A percentile compares a stretch with the other conserved stretches of the same genome.
Conservation (phyloP, 2,888 invertebrate genomes). For the Tetropium fuscum region DNA sequence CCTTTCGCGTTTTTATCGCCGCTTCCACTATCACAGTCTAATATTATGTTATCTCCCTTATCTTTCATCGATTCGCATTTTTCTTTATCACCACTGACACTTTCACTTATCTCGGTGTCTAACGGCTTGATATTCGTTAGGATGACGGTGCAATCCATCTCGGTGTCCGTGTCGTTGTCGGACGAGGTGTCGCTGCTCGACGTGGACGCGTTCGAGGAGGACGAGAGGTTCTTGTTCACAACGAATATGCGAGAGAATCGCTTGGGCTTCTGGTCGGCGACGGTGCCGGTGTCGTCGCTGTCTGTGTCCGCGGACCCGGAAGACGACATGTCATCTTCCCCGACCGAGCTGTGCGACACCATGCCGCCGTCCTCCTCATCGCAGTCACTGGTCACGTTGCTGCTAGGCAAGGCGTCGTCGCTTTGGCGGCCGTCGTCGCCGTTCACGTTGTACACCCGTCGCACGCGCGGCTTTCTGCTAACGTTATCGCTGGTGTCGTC, state of each 20-base stretch:
- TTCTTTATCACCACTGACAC: neutral
- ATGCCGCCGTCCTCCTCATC: conserved; percentile 57
- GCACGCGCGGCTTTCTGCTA: conserved; percentile 58
- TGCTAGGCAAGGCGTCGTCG: conserved; percentile 61
- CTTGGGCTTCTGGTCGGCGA: conserved; percentile 68
- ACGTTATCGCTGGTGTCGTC: conserved; percentile 64
- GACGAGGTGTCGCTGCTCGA: conserved; percentile 63
- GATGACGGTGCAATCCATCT: conserved; percentile 67
- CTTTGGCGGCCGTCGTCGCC: conserved; percentile 57
- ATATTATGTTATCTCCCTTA: conserved; percentile 25
- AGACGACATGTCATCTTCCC: conserved; percentile 60
- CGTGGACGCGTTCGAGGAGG: conserved; percentile 64
- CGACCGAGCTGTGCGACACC: conserved; percentile 65
- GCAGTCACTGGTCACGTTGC: conserved; percentile 59
- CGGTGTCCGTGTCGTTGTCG: conserved; percentile 67
- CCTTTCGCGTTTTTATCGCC: conserved; percentile 34
- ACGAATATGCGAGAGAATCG: conserved; percentile 77
- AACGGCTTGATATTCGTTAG: conserved; percentile 61
- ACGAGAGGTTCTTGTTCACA: conserved; percentile 72
- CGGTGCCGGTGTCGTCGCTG: conserved; percentile 70
- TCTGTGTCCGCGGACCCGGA: conserved; percentile 63
- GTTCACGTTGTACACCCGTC: conserved; percentile 60
- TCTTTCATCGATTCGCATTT: conserved; percentile 4
- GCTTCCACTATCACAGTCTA: conserved; percentile 34
- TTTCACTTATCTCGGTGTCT: conserved; percentile 30